Percentiles rank a stretch among this genome's conserved stretches.
Evolutionary conservation across 2,888 invertebrate genomes (phyloP).

Genomic region (Drosophila emarginata): DNA sequence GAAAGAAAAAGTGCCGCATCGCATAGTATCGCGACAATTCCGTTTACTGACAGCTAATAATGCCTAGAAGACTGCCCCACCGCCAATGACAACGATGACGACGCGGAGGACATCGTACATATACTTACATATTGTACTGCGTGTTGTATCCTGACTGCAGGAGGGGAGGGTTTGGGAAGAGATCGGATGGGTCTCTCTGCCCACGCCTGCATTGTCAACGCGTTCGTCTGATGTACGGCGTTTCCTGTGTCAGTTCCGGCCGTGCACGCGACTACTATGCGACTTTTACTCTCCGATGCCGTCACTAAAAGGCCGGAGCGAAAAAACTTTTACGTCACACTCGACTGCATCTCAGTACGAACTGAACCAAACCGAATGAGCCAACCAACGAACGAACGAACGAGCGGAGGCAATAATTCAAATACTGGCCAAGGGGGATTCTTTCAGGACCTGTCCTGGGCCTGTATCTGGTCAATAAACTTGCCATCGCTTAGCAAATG

Average conservation of each 20-base stretch:
- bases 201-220: conserved; percentile 72
- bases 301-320: conserved; percentile 51
- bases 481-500: conserved; percentile 73
- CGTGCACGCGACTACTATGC: conserved; percentile 75
- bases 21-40: conserved; percentile 74
- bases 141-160: conserved; percentile 33
- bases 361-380: conserved; percentile 14
- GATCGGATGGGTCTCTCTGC: background rate
- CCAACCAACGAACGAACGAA: conserved; percentile 32
- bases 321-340: conserved; percentile 73
- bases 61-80: conserved; percentile 47
- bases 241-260: conserved; percentile 79
- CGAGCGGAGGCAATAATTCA: conserved; percentile 71
- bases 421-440: conserved; percentile 38
- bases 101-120: background rate
- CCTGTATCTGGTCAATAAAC: conserved; percentile 27
- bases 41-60: conserved; percentile 77
- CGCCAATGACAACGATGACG: too few species aligned
- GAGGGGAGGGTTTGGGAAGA: background rate
- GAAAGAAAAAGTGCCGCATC: conserved; percentile 57
- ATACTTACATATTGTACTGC: conserved; percentile 22
- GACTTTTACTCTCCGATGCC: conserved; percentile 45
- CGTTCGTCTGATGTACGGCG: conserved; percentile 77
- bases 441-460: background rate
- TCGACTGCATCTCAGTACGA: conserved; percentile 77